These are phyloP conservation scores for Nomada lathburiana DNA, from an alignment of 2,888 invertebrate species.

Conservation along the genomic window DNA sequence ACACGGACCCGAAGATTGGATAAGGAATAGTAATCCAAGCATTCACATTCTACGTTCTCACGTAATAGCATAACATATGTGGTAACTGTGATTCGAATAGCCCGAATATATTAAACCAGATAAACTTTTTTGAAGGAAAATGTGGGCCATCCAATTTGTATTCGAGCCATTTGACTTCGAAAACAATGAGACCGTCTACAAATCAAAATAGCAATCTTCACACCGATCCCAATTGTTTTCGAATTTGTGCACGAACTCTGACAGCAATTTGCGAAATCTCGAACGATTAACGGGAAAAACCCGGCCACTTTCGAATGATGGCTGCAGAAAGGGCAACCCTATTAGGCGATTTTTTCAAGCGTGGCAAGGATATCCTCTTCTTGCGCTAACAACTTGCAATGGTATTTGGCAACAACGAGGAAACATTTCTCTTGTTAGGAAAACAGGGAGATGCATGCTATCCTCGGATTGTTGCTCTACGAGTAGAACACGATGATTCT, in stretches of 20 bases:
- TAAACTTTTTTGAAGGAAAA: no score
- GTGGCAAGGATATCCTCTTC: background rate
- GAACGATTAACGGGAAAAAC: background rate
- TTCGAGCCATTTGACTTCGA: background rate
- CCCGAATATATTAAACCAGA: no score
- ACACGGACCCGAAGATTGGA: no score
- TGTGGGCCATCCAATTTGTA: background rate
- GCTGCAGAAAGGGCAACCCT: conserved; percentile 1
- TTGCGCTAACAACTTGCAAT: conserved; percentile 6
- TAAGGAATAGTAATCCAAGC: no score
- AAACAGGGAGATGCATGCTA: background rate
- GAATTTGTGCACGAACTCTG: background rate
- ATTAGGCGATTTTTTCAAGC: conserved; percentile 11
- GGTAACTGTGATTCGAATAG: no score
- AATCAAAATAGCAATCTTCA: background rate
- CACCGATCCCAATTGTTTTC: background rate
- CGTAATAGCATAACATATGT: no score
- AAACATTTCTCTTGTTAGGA: background rate
- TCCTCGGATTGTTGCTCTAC: background rate
- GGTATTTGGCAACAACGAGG: conserved; percentile 2
- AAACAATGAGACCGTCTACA: background rate
- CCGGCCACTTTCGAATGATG: background rate
- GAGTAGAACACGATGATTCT: conserved; percentile 16
- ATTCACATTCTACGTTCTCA: no score
- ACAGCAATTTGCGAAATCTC: conserved; percentile 1